Evolutionary conservation across 2,113 vertebrate species (phyloP).

Genomic region (Halcyon senegalensis): DNA sequence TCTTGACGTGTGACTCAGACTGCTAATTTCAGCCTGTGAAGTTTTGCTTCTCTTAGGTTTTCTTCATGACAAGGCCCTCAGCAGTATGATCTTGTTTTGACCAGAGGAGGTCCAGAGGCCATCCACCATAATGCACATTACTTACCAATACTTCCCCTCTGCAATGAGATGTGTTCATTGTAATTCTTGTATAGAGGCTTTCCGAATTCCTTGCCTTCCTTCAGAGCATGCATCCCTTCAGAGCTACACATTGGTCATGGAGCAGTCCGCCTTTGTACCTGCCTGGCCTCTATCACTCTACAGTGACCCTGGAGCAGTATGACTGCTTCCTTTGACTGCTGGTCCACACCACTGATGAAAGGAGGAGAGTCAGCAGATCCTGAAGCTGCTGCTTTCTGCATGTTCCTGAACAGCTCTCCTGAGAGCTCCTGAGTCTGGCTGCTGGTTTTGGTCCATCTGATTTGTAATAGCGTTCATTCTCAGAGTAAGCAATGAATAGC

Average conservation of each 20-base stretch:
- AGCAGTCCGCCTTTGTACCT: neutral
- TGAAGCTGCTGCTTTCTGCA: neutral
- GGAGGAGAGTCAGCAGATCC: neutral
- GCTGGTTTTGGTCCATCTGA: neutral
- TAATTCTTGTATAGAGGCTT: neutral
- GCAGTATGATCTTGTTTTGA: neutral
- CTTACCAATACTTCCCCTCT: neutral
- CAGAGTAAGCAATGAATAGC: neutral
- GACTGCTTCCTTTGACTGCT: neutral
- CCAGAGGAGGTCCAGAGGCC: neutral
- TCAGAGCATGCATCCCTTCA: neutral
- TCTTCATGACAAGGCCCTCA: neutral
- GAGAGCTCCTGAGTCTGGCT: neutral
- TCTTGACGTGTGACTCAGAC: neutral
- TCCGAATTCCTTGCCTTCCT: neutral
- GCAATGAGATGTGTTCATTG: neutral
- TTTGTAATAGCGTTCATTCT: neutral
- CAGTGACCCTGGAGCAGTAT: neutral
- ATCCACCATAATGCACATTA: neutral
- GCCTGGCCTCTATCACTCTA: neutral
- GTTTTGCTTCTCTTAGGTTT: neutral
- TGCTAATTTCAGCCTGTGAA: slow-evolving; percentile 16
- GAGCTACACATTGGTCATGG: neutral
- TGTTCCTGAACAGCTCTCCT: neutral
- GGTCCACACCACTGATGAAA: neutral